Base-by-base conservation (phyloP, 2,113 vertebrate genomes). In the Heterotilapia buettikoferi region DNA sequence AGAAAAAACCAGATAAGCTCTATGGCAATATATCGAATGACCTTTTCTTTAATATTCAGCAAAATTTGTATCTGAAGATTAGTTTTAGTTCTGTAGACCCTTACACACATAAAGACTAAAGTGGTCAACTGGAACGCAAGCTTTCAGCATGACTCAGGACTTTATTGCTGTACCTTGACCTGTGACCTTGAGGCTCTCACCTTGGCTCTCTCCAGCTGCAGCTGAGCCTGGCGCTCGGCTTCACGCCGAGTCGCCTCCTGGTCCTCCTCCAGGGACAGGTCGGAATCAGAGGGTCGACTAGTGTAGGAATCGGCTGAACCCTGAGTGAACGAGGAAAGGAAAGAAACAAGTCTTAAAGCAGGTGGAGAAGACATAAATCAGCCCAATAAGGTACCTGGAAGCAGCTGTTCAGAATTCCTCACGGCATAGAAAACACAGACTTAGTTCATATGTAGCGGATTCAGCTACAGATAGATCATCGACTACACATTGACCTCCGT, bases 131-230 rank as follows among this genome's bases (percentile, higher is more conserved):
- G 19, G 14, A 52, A 57, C 14, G 1, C 4, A 38, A 5, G 1
- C 21, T 66, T 84, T 21, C 7, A 29, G 5, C 40, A 11, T 11
- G 31, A 29, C 0, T 45, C 21, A 5, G 21, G 21, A 76, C 24
- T 24, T 31, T 47, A 24, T 50, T 12, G 0, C 57, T 29, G 7
- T 0, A 47, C 19, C 1, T 24, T 78, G 52, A 91, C 54, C 83
- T 82, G 81, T 81, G 56, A 89, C 63, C 76, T 18, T 7, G 1
- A 2, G 18, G 19, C 18, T 83, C 91, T 91, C 61, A 97, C 96
- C 97, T 99, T 99, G 95, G 98, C 98, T 96, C 98, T 98, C 93
- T 99, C 98, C 5, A 99, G 98, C 96, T 99, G 98, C 1, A 98
- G 97, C 94, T 98, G 95, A 76, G 98, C 98, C 96, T 98, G 98